Evolutionary conservation across 2,888 invertebrate species (phyloP), one percentile per base, ranked within the genome.

Genomic region (Bunonema sp.): DNA sequence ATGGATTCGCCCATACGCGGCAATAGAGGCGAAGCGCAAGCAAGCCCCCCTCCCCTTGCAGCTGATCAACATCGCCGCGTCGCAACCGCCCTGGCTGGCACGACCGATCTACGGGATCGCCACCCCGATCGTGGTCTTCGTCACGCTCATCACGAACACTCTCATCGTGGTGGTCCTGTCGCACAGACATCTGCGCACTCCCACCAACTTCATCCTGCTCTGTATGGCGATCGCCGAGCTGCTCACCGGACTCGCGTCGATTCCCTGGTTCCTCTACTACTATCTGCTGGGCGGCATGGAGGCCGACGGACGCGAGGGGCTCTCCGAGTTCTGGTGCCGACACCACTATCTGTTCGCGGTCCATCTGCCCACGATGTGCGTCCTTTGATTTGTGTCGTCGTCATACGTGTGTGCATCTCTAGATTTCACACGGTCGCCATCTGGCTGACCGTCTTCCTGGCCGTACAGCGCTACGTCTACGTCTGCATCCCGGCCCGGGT

Each of bases 401-500:
- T 7, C 12, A 12, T 7, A 26, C 12, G 28, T 10, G 8, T 7
- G n/a, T n/a, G 12, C 21, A 8, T 12, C 40, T 46, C 18, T 18
- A 49, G 49, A 10, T 86, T 85, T 70, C 87, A 87, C 73, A 86
- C 87, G 4, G 84, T 85, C 2, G 84, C 84, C 57, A 84, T 87
- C 46, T 87, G 86, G 86, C 73, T 87, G 57, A 87, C 87, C 0
- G 73, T 87, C 52, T 82, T 83, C 0, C 72, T 87, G 49, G 87
- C 87, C 0, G 81, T 83, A 18, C 88, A 88, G 72, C 76, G 87
- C 43, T 50, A 87, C 74, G 83, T 88, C 61, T 88, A 85, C 72
- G 85, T 88, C 2, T 88, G 87, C 67, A 84, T 85, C 69, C 84
- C 85, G 0, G 81, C 84, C 0, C 77, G 81, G 46, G 86, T 86